Base-by-base conservation (phyloP, 2,797 vertebrate species). In the Trematomus bernacchii region DNA sequence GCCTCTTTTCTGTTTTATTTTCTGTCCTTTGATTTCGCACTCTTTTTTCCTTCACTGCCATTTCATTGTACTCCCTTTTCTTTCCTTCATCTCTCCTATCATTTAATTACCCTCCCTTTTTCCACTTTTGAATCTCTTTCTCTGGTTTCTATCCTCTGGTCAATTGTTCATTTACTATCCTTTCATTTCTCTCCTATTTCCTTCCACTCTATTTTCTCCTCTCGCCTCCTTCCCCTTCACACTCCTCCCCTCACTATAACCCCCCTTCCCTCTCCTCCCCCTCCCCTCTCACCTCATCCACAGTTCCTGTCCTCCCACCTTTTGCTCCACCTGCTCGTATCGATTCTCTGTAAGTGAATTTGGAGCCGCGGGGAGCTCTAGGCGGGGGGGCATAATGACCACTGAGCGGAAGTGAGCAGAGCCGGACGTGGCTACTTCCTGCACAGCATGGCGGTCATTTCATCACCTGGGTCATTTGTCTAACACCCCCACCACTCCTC, bases 331-430 rank as follows among this genome's bases (percentile, higher is more conserved):
- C 82, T 83, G 80, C 66, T 76, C 63, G 0, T 33, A 90, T 93
- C 12, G 82, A 91, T 91, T 80, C 71, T 82, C 70, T 59, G 82
- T 87, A 86, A 82, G 83, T 83, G 88, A 83, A 82, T 89, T 77
- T 85, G 76, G 64, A 86, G 71, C 79, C 0, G 9, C 9, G 4
- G 79, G 71, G 70, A 27, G 60, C 44, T 55, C 18, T 54, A 27
- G 11, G 33, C 10, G 57, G 53, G 66, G 11, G 46, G 54, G 47
- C 64, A 62, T 85, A 86, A 88, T 87, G 91, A 51, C 79, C 83
- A 85, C 84, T 82, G 85, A 87, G 88, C 82, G 76, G 89, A 91
- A 91, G 84, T 87, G 89, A 87, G 82, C 89, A 77, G 77, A 91
- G 84, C 64, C 52, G 67, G 83, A 90, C 55, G 51, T 67, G 85